Conservation (phyloP, 1,140 invertebrate species). For the Antheraea mylitta region DNA sequence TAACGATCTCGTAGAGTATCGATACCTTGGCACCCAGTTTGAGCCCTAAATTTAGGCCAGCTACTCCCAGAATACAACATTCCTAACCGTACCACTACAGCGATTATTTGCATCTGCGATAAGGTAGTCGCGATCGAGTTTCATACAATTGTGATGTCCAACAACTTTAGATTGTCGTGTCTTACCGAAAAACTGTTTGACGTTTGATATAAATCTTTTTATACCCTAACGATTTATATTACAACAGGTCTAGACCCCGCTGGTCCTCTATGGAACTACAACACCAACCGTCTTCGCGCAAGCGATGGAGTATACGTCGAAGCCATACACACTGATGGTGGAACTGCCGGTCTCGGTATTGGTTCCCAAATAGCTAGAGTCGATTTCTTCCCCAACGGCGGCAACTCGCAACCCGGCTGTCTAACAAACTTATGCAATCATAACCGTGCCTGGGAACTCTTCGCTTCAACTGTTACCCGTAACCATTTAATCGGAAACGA, state of each 20-base stretch:
- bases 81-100: too few relatives aligned
- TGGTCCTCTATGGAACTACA: constrained; percentile 21
- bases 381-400: constrained; percentile 92
- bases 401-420: constrained; percentile 75
- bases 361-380: constrained; percentile 76
- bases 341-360: constrained; percentile 81
- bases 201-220: too few relatives aligned
- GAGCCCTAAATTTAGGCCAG: too few relatives aligned
- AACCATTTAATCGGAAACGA: constrained; percentile 45
- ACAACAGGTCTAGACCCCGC: constrained; percentile 18
- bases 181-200: too few relatives aligned
- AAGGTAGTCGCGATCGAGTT: too few relatives aligned
- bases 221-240: not conserved
- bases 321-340: constrained; percentile 70
- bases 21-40: too few relatives aligned
- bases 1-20: too few relatives aligned
- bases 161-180: too few relatives aligned
- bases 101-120: too few relatives aligned
- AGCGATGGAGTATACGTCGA: constrained; percentile 20
- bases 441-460: constrained; percentile 81
- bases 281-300: constrained; percentile 4
- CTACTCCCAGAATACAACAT: too few relatives aligned
- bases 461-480: constrained; percentile 66
- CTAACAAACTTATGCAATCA: constrained; percentile 80
- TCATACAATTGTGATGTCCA: too few relatives aligned